A percentile compares a stretch with the other conserved stretches of the same genome.
phyloP scores from a whole-genome alignment of 23 tunicate species.

The Corella eumyota region DNA sequence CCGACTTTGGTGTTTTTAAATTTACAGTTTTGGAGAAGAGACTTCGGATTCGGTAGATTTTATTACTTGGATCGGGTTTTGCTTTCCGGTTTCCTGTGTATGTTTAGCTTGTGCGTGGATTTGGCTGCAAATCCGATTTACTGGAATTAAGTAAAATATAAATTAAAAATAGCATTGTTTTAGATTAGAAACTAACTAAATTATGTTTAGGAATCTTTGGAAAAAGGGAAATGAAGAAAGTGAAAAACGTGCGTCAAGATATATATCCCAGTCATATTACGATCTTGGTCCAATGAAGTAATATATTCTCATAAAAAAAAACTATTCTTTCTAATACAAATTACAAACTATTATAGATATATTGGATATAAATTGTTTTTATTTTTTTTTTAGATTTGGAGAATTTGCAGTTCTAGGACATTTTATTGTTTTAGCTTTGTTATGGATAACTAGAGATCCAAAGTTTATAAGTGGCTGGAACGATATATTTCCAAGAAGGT shows the following conservation, averaged over 20 bases:
- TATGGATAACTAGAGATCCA: slow-evolving; percentile 78
- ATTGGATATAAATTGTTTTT: not conserved
- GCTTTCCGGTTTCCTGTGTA: slow-evolving; percentile 44
- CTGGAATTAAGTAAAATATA: slow-evolving; percentile 23
- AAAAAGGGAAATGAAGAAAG: slow-evolving; percentile 8
- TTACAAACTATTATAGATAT: not conserved
- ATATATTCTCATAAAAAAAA: too few species aligned
- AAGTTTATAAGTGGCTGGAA: slow-evolving; percentile 52
- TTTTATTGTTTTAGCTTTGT: slow-evolving; percentile 41
- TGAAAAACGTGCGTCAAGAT: slow-evolving; percentile 5
- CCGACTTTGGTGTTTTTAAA: too few species aligned
- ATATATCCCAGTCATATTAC: slow-evolving; percentile 7
- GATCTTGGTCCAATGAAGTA: slow-evolving; percentile 20
- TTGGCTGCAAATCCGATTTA: slow-evolving; percentile 52
- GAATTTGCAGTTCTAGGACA: slow-evolving; percentile 58
- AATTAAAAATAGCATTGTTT: not conserved
- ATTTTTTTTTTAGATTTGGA: slow-evolving; percentile 34
- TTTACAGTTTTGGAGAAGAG: slow-evolving; percentile 32
- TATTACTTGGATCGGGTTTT: slow-evolving; percentile 52
- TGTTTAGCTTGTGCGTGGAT: slow-evolving; percentile 51
- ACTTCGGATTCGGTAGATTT: slow-evolving; percentile 49
- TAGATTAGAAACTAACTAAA: not conserved
- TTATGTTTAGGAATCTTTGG: slow-evolving; percentile 8
- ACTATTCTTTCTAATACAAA: too few species aligned
- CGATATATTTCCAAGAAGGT: slow-evolving; percentile 33